Evolutionary conservation across 2,113 vertebrate species (phyloP), one percentile per base, ranked within the genome.

Genomic region (Epinephelus cyanopodus): DNA sequence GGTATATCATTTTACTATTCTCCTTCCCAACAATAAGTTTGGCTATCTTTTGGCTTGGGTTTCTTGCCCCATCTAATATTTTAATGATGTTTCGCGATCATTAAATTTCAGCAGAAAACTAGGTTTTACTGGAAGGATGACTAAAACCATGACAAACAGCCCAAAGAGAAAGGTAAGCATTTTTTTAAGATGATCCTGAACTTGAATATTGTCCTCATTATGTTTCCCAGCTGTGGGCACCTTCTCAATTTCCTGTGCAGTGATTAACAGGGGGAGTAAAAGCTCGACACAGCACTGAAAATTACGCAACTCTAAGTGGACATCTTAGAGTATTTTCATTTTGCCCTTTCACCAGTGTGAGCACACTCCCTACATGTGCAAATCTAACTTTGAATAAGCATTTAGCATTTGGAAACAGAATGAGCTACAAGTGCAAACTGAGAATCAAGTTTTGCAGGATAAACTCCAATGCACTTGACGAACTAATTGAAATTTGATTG

Each of bases 331-430:
- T 50, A 10, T 19, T 5, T 39, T 19, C 14, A 17, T 37, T 63
- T 48, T 45, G 11, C 45, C 14, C 10, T 10, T 47, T 54, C 6
- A 63, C 8, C 12, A 5, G 29, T 10, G 27, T 27, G 23, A 17
- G 18, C 64, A 47, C 13, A 63, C 19, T 29, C 29, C 29, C 4
- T 61, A 9, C 63, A 47, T 19, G 29, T 12, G 65, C 27, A 56
- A n/a, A 57, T 14, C 50, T 79, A 23, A 13, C 33, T 17, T 25
- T 29, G 13, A 39, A 56, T 52, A 14, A 58, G 58, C 60, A 42
- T 23, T n/a, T 65, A 65, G 58, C 53, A 64, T n/a, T 52, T n/a
- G 14, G 53, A 45, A 56, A 76, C 21, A n/a, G 21, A 60, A 48
- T 23, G 27, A 68, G 48, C 42, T 18, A 18, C 37, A 45, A 21